A percentile compares a stretch with the other conserved stretches of the same genome.
phyloP scores from a whole-genome alignment of 2,797 vertebrate species.

The Xiphorhynchus erythropygius region DNA sequence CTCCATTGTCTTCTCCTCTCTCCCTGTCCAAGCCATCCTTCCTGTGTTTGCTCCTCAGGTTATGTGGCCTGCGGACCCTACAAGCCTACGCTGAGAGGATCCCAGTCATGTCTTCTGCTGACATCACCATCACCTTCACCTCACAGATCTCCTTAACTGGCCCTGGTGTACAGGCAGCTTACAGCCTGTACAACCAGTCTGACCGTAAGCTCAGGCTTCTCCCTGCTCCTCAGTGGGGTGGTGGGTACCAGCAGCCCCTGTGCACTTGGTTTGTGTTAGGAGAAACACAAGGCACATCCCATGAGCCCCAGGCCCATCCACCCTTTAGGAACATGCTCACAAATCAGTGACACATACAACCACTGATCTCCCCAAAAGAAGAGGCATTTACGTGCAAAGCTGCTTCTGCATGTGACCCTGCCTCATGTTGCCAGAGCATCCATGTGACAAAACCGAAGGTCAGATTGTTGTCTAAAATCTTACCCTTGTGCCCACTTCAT shows the following conservation, averaged over 20 bases:
- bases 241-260: neutral
- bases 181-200: conserved; percentile 88
- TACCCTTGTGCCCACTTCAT: fast-evolving
- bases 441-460: neutral
- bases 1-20: neutral
- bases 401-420: neutral
- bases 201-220: conserved; percentile 81
- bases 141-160: conserved; percentile 89
- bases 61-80: conserved; percentile 86
- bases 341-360: neutral
- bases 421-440: neutral
- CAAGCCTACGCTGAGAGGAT: conserved; percentile 87
- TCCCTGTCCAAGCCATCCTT: fast-evolving
- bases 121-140: conserved; percentile 83
- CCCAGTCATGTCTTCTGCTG: conserved; percentile 70
- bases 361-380: neutral
- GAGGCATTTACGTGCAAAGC: neutral
- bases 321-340: neutral
- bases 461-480: neutral
- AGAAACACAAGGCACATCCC: neutral
- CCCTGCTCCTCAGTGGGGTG: neutral
- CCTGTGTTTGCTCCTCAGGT: conserved; percentile 67
- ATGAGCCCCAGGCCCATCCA: neutral
- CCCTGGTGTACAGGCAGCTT: conserved; percentile 86
- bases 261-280: neutral